Conservation (phyloP, 1,140 invertebrate genomes). For the Goniozus legneri region DNA sequence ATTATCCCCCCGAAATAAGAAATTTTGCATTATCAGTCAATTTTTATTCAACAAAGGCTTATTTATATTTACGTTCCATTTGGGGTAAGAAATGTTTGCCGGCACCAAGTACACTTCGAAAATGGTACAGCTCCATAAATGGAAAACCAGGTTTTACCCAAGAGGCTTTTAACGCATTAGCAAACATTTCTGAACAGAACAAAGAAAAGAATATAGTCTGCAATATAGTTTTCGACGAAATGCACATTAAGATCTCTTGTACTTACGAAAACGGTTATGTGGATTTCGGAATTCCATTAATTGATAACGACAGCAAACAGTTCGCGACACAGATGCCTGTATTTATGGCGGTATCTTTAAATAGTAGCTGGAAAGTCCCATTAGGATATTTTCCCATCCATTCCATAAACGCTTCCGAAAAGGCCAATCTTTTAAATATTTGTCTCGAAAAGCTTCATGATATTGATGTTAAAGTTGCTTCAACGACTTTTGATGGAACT, state of each 20-base stretch:
- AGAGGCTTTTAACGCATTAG: constrained; percentile 23
- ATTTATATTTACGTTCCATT: constrained; percentile 27
- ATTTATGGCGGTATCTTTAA: constrained; percentile 27
- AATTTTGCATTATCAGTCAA: constrained; percentile 30
- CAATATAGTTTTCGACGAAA: constrained; percentile 20
- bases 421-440: constrained; percentile 19
- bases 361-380: constrained; percentile 30
- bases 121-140: constrained; percentile 30
- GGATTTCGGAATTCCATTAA: constrained; percentile 13
- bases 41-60: constrained; percentile 31
- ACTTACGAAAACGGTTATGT: constrained; percentile 14
- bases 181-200: constrained; percentile 9
- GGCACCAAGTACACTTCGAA: constrained; percentile 22
- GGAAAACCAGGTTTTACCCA: constrained; percentile 25
- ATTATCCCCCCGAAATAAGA: constrained; percentile 5
- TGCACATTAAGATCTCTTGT: constrained; percentile 16
- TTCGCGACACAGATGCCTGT: constrained; percentile 29
- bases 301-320: constrained; percentile 14
- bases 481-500: constrained; percentile 30
- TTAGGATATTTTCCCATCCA: constrained; percentile 30
- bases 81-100: constrained; percentile 28
- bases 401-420: constrained; percentile 15
- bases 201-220: constrained; percentile 3
- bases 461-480: constrained; percentile 15
- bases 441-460: constrained; percentile 13